A percentile compares a stretch with the other conserved stretches of the same genome.
phyloP scores from a whole-genome alignment of 2,113 vertebrate genomes.

The Mormoops blainvillei region DNA sequence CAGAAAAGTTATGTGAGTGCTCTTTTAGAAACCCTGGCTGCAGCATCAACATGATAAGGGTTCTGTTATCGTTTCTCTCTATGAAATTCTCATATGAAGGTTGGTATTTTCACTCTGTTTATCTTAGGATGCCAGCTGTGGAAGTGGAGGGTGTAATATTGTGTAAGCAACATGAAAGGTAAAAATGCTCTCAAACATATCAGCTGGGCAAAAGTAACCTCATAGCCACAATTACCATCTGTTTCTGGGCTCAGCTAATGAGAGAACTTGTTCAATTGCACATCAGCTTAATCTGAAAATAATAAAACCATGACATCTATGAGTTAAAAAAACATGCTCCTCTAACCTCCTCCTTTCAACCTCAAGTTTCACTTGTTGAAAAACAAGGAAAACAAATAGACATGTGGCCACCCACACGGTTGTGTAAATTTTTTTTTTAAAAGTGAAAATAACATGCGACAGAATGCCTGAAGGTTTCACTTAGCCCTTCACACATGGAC shows the following conservation, averaged over 20 bases:
- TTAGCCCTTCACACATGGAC: slow-evolving; percentile 78
- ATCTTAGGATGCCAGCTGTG: slow-evolving; percentile 16
- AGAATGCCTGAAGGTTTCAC: slow-evolving; percentile 74
- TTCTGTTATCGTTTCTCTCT: slow-evolving; percentile 39
- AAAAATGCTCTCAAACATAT: slow-evolving; percentile 30
- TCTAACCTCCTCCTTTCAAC: slow-evolving; percentile 53
- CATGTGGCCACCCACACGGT: slow-evolving; percentile 78
- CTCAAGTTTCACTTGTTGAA: slow-evolving; percentile 73
- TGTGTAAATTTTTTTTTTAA: slow-evolving; percentile 72
- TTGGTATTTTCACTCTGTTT: background rate
- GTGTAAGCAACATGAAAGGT: slow-evolving; percentile 42
- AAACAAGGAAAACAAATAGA: slow-evolving; percentile 71
- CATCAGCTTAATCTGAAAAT: slow-evolving; percentile 73
- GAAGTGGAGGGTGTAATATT: slow-evolving; percentile 16
- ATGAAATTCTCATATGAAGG: background rate
- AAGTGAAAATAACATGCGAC: slow-evolving; percentile 78
- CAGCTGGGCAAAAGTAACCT: slow-evolving; percentile 40
- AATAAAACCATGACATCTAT: slow-evolving; percentile 69
- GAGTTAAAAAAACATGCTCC: slow-evolving; percentile 58
- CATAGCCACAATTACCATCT: slow-evolving; percentile 65
- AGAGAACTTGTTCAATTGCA: slow-evolving; percentile 69
- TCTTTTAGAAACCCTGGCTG: background rate
- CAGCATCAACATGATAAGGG: background rate
- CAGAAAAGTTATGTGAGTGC: background rate
- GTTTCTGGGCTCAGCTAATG: slow-evolving; percentile 64